Evolutionary conservation across 2,113 vertebrate genomes (phyloP), one percentile per base, ranked within the genome.

Genomic region (Corynorhinus townsendii): DNA sequence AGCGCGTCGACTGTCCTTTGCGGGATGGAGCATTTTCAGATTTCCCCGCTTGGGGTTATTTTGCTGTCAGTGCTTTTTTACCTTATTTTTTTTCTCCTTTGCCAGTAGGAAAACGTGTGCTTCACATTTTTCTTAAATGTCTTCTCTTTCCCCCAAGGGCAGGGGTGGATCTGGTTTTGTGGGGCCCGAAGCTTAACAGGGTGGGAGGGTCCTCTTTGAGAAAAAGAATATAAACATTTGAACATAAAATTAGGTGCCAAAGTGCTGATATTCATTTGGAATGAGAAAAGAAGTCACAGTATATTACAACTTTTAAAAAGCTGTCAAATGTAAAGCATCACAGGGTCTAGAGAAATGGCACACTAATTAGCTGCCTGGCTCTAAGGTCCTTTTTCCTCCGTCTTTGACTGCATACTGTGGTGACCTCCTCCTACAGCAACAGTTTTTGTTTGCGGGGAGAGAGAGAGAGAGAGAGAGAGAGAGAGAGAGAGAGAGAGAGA

Each of bases 111-210:
- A 95, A 90, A 47, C 64, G 83, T 40, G 73, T 66, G 22, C 43
- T 91, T 91, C 68, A 80, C 52, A 45, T 93, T 94, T 86, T n/a
- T 71, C 81, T 71, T 54, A 64, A 88, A 84, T 76, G 40, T 35
- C 43, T 82, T 20, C 52, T 77, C 20, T 86, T 91, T 83, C 64
- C 66, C 47, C 73, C 75, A 82, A 54, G 54, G 80, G 64, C 33
- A 90, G 43, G 28, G 38, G 35, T 20, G 72, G 47, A 20, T 93
- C 40, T 52, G 5, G 71, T 83, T 88, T 89, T 47, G 26, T 90
- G 47, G 49, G 10, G 24, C 49, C 73, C 64, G 15, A 88, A 26
- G 47, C 30, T 59, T 76, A 40, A 54, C 16, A 47, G 1, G 30
- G n/a, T 88, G 86, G 59, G 26, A 26, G 11, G 10, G 26, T 71